Percentiles rank a stretch among this genome's conserved stretches.
These are phyloP conservation scores for Leucophenga maculata DNA, from an alignment of 2,888 invertebrate genomes.

Conservation along the genomic window DNA sequence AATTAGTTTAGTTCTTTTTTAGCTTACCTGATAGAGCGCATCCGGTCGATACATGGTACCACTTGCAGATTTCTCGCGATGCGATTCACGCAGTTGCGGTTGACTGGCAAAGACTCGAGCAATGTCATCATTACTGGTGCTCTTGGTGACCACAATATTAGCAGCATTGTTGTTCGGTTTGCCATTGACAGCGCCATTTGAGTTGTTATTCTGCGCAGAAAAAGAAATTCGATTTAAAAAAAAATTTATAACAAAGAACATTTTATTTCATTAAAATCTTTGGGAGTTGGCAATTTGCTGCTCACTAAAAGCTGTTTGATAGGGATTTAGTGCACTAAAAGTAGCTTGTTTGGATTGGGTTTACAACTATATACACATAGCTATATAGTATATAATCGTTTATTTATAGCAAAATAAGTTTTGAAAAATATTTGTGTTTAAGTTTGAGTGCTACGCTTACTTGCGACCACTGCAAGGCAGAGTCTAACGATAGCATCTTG, in stretches of 20 bases:
- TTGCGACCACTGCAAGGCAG: conserved; percentile 34
- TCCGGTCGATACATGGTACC: conserved; percentile 90
- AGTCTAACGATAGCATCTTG: conserved; percentile 37
- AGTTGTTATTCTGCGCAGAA: conserved; percentile 56
- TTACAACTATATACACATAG: too few relatives aligned
- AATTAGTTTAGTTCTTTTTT: neutral
- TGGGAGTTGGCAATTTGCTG: too few relatives aligned
- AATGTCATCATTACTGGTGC: conserved; percentile 62
- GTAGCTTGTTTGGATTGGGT: neutral
- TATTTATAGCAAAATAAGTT: too few relatives aligned
- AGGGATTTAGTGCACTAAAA: too few relatives aligned
- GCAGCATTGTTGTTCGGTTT: conserved; percentile 34
- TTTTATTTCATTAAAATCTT: too few relatives aligned
- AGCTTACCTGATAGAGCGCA: conserved; percentile 87
- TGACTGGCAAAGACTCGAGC: conserved; percentile 80
- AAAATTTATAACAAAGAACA: too few relatives aligned
- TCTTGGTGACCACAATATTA: conserved; percentile 40
- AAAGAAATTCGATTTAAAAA: too few relatives aligned
- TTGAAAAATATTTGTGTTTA: too few relatives aligned
- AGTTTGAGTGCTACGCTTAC: neutral
- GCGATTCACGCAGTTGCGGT: conserved; percentile 72
- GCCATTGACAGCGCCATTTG: conserved; percentile 59
- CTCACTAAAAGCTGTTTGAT: too few relatives aligned
- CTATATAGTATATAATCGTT: too few relatives aligned
- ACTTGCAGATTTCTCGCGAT: conserved; percentile 75